Conservation (phyloP, 2,113 vertebrate genomes). For the Apaloderma vittatum region DNA sequence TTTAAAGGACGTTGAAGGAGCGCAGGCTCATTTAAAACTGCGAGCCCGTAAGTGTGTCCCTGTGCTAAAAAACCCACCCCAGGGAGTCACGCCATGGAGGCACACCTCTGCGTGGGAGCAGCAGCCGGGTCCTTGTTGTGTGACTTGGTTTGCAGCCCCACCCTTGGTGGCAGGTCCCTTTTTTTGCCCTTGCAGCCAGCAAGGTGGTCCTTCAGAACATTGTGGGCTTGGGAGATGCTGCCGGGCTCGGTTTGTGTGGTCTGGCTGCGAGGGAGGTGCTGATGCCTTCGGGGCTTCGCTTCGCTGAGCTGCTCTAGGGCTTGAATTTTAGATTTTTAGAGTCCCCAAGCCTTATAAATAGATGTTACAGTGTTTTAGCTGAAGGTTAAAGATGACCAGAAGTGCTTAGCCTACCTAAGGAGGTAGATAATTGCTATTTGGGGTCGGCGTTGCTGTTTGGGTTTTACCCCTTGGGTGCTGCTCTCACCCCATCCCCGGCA, state of each 20-base stretch:
- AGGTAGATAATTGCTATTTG: fast-evolving
- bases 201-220: no score
- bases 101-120: fast-evolving
- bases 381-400: not conserved
- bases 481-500: fast-evolving
- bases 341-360: not conserved
- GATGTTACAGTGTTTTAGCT: not conserved
- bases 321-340: not conserved
- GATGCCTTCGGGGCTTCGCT: not conserved
- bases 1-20: not conserved
- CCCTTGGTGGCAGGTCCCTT: not conserved
- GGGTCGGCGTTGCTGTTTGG: fast-evolving
- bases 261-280: not conserved
- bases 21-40: fast-evolving
- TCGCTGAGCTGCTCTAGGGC: not conserved
- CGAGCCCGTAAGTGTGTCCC: fast-evolving
- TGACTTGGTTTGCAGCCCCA: not conserved
- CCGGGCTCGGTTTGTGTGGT: not conserved
- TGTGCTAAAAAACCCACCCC: fast-evolving
- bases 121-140: fast-evolving
- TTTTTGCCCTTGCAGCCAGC: not conserved
- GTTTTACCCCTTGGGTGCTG: fast-evolving
- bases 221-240: fast-evolving
- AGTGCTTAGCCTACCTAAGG: not conserved
- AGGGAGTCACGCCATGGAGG: not conserved